Evolutionary conservation across 2,113 vertebrate species (phyloP).

Genomic region (Anas platyrhynchos): DNA sequence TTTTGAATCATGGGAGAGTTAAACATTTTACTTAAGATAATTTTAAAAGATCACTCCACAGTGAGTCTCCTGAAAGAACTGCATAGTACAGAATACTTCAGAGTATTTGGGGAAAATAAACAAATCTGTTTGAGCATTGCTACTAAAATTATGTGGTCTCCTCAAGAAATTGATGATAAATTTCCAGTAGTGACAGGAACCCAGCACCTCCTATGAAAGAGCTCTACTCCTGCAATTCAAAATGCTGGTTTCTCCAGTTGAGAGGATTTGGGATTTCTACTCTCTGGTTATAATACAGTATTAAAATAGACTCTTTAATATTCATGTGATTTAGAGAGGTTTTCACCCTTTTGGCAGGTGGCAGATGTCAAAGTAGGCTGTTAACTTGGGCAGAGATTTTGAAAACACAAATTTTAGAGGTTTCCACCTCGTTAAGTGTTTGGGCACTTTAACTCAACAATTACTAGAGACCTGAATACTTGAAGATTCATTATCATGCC

Average conservation of each 20-base stretch:
- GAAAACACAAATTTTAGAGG: not conserved
- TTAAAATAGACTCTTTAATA: not conserved
- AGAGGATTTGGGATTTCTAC: not conserved
- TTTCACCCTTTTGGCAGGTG: not conserved
- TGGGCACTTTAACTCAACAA: not conserved
- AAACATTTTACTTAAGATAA: not conserved
- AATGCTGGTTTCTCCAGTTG: not conserved
- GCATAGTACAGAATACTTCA: not conserved
- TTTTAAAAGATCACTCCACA: constrained; percentile 21
- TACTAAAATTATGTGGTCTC: not conserved
- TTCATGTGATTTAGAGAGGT: not conserved
- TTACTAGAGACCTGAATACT: not conserved
- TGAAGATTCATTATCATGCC: not conserved
- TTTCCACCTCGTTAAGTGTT: not conserved
- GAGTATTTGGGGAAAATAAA: not conserved
- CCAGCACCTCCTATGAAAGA: not conserved
- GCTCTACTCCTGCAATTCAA: not conserved
- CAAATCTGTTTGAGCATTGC: not conserved
- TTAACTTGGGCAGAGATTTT: not conserved
- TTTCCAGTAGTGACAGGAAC: not conserved
- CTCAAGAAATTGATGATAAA: not conserved
- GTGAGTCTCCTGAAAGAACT: not conserved
- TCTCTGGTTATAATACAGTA: not conserved
- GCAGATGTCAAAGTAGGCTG: not conserved
- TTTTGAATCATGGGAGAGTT: not conserved